Evolutionary conservation across 2,888 invertebrate genomes (phyloP).

Genomic region (Amphipoea lucens): DNA sequence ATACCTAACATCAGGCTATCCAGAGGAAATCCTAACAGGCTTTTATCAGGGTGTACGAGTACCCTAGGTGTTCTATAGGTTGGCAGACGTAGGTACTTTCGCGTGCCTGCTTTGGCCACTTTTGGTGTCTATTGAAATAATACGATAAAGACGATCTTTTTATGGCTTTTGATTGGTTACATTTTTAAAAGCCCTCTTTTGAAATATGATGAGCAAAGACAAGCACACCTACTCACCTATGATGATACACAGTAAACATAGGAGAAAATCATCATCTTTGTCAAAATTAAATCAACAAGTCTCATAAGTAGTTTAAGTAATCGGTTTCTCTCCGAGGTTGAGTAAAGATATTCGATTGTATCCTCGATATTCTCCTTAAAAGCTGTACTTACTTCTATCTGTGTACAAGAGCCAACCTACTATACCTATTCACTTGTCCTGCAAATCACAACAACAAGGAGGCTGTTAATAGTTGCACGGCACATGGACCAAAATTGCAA

Average conservation of each 20-base stretch:
- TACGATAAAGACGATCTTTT: neutral
- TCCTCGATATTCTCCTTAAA: neutral
- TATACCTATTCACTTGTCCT: neutral
- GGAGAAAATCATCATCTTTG: too few species aligned
- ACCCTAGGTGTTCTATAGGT: neutral
- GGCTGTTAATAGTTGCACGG: neutral
- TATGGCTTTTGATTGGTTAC: neutral
- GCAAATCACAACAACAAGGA: neutral
- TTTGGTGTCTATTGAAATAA: neutral
- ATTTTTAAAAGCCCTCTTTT: neutral
- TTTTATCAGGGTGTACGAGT: neutral
- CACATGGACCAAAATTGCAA: neutral
- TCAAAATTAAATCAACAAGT: too few species aligned
- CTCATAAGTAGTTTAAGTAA: neutral
- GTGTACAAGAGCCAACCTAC: too few species aligned
- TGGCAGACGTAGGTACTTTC: neutral
- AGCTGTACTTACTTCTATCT: neutral
- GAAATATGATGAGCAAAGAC: neutral
- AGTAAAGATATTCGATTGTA: neutral
- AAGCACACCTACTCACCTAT: neutral
- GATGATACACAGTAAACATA: too few species aligned
- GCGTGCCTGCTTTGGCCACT: neutral
- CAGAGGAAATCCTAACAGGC: neutral
- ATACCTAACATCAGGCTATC: neutral
- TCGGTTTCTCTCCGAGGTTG: neutral